Conservation (phyloP, 2,888 invertebrate species). For the Philopedon plagiatum region DNA sequence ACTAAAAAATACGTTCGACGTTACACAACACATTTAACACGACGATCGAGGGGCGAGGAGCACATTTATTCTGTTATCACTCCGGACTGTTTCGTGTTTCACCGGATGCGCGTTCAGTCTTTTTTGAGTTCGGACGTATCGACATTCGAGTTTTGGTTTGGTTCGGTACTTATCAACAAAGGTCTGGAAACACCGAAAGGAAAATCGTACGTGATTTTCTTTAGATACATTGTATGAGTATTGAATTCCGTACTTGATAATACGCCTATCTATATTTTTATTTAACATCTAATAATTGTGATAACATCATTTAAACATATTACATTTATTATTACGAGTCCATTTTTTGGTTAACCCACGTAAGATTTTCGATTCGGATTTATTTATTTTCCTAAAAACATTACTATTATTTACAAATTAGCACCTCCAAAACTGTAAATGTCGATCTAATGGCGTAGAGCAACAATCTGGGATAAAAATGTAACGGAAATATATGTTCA, state of each 20-base stretch:
- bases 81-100: conserved; percentile 12
- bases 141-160: neutral
- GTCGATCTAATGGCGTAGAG: neutral
- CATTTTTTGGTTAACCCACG: conserved; percentile 9
- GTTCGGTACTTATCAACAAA: conserved; percentile 17
- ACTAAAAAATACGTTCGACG: conserved; percentile 65
- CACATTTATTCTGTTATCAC: conserved; percentile 20
- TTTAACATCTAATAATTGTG: conserved; percentile 42
- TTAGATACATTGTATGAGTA: conserved; percentile 28
- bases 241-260: conserved; percentile 27
- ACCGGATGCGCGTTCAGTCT: conserved; percentile 25
- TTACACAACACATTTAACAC: conserved; percentile 47
- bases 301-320: conserved; percentile 30
- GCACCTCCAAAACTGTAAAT: neutral
- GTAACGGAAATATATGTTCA: neutral
- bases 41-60: conserved; percentile 35
- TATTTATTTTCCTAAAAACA: conserved; percentile 13
- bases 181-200: neutral
- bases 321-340: conserved; percentile 30
- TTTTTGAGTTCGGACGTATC: neutral
- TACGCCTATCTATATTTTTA: conserved; percentile 34
- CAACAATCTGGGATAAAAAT: neutral
- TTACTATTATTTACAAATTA: conserved; percentile 24
- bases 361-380: conserved; percentile 22
- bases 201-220: conserved; percentile 19